Evolutionary conservation across 1,140 invertebrate genomes (phyloP), one percentile per base, ranked within the genome.

Genomic region (Dreissena rostriformis): DNA sequence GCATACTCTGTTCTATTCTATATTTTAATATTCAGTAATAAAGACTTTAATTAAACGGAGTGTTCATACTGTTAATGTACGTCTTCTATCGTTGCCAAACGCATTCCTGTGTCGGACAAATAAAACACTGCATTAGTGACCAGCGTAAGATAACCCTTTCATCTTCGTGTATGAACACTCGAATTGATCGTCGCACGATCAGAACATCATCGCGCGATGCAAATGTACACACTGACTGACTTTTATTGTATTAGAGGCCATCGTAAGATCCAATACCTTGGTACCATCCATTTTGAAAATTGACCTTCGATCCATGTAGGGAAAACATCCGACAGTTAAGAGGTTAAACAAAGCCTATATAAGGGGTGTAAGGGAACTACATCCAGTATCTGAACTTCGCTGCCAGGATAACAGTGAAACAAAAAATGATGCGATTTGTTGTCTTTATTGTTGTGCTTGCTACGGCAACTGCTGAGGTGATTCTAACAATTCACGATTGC

Each of bases 221-320:
- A 39, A 39, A 39, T 39, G 8, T 39, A 39, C 39, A 39, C 2
- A 39, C 8, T 39, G 2, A 39, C 39, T 8, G 39, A 39, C 39
- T 5, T 39, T 5, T 39, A 39, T 5, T 5, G 39, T 39, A 39
- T 39, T 39, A 29, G 78, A 79, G 61, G 73, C 81, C 55, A 87
- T 81, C 26, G 72, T 82, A 63, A 70, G 66, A n/a, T 51, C 79
- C n/a, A 61, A 24, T 19, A 65, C 81, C n/a, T n/a, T n/a, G n/a
- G n/a, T n/a, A n/a, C n/a, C n/a, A n/a, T n/a, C n/a, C n/a, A n/a
- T 52, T 65, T 63, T 17, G 39, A 52, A 39, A 81, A 53, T 79
- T 63, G 82, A 53, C 22, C 26, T 81, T 51, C 76, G 57, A n/a
- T 63, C 19, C 19, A 2, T 5, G 68, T 29, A 28, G 17, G 0